Evolutionary conservation across 2,113 vertebrate genomes (phyloP), one percentile per base, ranked within the genome.

Genomic region (Hemiprocne comata): DNA sequence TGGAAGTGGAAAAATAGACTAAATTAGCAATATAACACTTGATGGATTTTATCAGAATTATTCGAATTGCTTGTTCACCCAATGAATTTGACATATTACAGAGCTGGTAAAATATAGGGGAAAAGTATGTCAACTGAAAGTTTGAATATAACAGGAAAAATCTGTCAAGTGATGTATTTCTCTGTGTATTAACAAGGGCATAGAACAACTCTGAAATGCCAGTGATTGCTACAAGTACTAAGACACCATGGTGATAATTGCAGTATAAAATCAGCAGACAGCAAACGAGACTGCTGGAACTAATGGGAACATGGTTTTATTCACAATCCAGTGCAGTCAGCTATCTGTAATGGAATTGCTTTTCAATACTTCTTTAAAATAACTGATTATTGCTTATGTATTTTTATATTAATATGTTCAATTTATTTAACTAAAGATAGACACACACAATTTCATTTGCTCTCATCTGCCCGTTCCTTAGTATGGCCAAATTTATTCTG

Each of bases 231-330:
- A 26, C 72, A 77, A 95, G 87, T 73, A 61, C 72, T 72, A 65
- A 90, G 83, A 74, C 40, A 86, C 75, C 72, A 54, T 1, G 26
- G 85, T 80, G 93, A 94, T 95, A 95, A 94, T 66, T 95, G 64
- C 64, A 77, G 78, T 74, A 64, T 77, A 90, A 95, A 94, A 92
- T 67, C 26, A 8, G 61, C 40, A 87, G 92, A 84, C 34, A 80
- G 79, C 66, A 96, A 94, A 89, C 50, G 88, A 84, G 66, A 75
- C 55, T 90, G 86, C 83, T 0, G 10, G 85, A 92, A 93, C 80
- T 87, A 93, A 95, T 58, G 40, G 57, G 73, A 86, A 77, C 65
- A 65, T 4, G 20, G 23, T 17, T 95, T 80, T 70, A 77, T 86
- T 74, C 64, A 53, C 92, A 89, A 67, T 12, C 33, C 25, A 36